These are phyloP conservation scores for Gastrophryne carolinensis DNA, from an alignment of 2,797 vertebrate genomes.

Conservation along the genomic window DNA sequence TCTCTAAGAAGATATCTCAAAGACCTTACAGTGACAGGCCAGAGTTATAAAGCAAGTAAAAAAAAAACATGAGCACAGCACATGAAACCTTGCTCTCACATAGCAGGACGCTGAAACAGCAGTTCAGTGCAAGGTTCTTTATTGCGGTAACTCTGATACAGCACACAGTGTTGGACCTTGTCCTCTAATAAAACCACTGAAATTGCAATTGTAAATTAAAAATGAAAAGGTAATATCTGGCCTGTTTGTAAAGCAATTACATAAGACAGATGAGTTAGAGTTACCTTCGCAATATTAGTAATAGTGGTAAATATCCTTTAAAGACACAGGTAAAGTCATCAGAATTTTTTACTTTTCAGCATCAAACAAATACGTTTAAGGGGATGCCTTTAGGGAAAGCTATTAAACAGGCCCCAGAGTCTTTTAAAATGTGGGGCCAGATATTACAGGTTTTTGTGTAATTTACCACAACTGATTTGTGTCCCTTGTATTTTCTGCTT, in stretches of 20 bases:
- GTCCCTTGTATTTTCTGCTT: no score
- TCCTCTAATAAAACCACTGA: not conserved
- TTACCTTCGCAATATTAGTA: constrained; percentile 5
- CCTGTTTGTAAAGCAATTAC: constrained; percentile 13
- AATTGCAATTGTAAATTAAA: constrained; percentile 23
- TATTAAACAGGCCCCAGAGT: no score
- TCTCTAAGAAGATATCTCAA: not conserved
- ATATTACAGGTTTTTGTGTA: no score
- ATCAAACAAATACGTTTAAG: no score
- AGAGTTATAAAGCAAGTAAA: not conserved
- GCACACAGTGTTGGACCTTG: constrained; percentile 13
- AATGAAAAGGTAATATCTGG: constrained; percentile 14
- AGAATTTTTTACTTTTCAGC: no score
- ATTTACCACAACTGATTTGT: no score
- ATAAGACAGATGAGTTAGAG: not conserved
- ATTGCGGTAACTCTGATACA: not conserved
- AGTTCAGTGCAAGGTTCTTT: not conserved
- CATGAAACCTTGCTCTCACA: not conserved
- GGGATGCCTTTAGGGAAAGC: no score
- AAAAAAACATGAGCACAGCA: not conserved
- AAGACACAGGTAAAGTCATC: constrained; percentile 17
- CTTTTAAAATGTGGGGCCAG: no score
- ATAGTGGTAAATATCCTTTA: constrained; percentile 15
- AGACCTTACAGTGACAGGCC: not conserved
- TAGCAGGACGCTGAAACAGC: constrained; percentile 10